Percentiles rank a stretch among this genome's conserved stretches.
These are phyloP conservation scores for Dendropsophus ebraccatus DNA, from an alignment of 2,113 vertebrate genomes.

Conservation along the genomic window DNA sequence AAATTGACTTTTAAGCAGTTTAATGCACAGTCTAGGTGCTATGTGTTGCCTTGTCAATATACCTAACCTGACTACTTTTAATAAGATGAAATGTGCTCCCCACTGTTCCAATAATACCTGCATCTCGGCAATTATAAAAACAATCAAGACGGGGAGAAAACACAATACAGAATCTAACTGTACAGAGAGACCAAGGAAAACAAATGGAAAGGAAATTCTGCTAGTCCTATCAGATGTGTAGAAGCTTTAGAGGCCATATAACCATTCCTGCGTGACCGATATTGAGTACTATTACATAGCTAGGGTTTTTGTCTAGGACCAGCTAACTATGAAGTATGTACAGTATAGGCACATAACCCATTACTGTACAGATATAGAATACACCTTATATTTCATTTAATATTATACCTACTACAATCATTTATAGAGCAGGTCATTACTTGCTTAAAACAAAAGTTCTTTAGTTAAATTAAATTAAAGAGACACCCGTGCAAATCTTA, in stretches of 20 bases:
- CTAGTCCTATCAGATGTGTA: not conserved
- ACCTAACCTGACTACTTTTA: constrained; percentile 36
- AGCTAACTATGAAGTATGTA: not conserved
- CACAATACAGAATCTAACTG: not conserved
- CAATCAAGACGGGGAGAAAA: not conserved
- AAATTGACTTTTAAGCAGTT: constrained; percentile 54
- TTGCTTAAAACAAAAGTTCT: too few species aligned
- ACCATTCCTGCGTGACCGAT: not conserved
- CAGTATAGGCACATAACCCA: not conserved
- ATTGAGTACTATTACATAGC: not conserved
- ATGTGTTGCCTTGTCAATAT: constrained; percentile 45
- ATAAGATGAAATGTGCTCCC: constrained; percentile 42
- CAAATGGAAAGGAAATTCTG: not conserved
- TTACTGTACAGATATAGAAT: not conserved
- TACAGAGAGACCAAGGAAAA: not conserved
- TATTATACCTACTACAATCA: not conserved
- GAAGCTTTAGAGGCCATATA: not conserved
- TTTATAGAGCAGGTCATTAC: too few species aligned
- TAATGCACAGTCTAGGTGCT: constrained; percentile 26
- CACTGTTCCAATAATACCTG: constrained; percentile 42
- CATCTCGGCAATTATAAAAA: constrained; percentile 28
- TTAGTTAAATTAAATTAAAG: too few species aligned
- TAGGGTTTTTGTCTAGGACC: not conserved
- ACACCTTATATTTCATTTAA: not conserved
- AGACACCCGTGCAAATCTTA: too few species aligned